These are phyloP conservation scores for Coendou prehensilis DNA, from an alignment of 2,797 vertebrate species.

Conservation along the genomic window DNA sequence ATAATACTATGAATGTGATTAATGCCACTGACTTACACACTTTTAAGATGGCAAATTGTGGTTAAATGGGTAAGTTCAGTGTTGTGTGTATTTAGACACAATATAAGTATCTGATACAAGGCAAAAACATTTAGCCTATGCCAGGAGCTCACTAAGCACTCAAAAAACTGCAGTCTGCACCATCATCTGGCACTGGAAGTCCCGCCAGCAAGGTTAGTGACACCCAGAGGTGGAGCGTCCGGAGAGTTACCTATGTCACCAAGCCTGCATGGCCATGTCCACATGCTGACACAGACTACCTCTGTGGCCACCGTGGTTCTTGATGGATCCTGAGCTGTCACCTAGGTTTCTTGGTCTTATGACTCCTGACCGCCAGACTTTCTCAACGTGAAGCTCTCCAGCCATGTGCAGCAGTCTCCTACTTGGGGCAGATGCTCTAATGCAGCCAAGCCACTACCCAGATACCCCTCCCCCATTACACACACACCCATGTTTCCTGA, in stretches of 20 bases:
- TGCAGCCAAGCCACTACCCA: background rate
- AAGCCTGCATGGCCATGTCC: rapidly evolving
- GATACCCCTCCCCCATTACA: background rate
- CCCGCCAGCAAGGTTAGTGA: rapidly evolving
- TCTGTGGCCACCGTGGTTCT: background rate
- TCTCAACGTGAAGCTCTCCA: background rate
- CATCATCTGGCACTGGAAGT: background rate
- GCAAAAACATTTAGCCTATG: rapidly evolving
- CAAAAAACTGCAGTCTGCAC: background rate
- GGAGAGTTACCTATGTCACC: background rate
- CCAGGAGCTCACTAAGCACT: rapidly evolving
- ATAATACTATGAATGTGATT: rapidly evolving
- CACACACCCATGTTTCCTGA: background rate
- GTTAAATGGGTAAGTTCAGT: no score
- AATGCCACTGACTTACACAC: background rate
- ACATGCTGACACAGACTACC: rapidly evolving
- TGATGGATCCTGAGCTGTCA: background rate
- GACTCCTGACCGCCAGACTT: rapidly evolving
- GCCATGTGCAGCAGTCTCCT: background rate
- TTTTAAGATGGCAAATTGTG: background rate
- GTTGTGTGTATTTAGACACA: background rate
- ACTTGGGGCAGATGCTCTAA: background rate
- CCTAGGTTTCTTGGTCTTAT: background rate
- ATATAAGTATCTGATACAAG: no score
- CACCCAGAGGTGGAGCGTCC: rapidly evolving